Evolutionary conservation across 1,140 invertebrate genomes (phyloP).

Genomic region (Saccostrea glomerata): DNA sequence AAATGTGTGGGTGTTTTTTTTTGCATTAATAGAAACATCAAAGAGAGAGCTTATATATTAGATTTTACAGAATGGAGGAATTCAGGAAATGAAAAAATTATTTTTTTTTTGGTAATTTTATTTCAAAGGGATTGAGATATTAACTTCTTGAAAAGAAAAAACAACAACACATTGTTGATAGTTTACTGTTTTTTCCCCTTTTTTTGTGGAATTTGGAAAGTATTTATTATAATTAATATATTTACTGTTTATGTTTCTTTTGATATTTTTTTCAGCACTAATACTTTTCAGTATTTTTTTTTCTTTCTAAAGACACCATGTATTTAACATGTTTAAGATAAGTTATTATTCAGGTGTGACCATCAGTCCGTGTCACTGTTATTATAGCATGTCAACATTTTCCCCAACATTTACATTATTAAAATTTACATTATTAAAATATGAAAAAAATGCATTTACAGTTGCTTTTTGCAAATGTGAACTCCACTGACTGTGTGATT

Average conservation of each 20-base stretch:
- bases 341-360: background rate
- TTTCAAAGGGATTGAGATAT: background rate
- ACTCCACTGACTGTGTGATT: background rate
- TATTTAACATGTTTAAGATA: background rate
- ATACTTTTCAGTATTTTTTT: background rate
- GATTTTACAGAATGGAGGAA: background rate
- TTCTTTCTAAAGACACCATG: background rate
- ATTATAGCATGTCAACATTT: background rate
- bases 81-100: background rate
- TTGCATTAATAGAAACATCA: slow-evolving; percentile 5
- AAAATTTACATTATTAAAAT: background rate
- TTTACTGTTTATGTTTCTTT: background rate
- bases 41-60: background rate
- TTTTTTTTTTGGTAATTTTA: background rate
- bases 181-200: background rate
- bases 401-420: background rate
- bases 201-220: slow-evolving; percentile 23
- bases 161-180: slow-evolving; percentile 10
- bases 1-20: slow-evolving; percentile 13
- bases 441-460: slow-evolving; percentile 1
- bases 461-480: background rate
- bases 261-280: slow-evolving; percentile 6
- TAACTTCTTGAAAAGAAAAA: background rate
- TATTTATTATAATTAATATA: background rate
- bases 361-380: background rate